phyloP scores from a whole-genome alignment of 2,888 invertebrate genomes.

The Serripes groenlandicus region DNA sequence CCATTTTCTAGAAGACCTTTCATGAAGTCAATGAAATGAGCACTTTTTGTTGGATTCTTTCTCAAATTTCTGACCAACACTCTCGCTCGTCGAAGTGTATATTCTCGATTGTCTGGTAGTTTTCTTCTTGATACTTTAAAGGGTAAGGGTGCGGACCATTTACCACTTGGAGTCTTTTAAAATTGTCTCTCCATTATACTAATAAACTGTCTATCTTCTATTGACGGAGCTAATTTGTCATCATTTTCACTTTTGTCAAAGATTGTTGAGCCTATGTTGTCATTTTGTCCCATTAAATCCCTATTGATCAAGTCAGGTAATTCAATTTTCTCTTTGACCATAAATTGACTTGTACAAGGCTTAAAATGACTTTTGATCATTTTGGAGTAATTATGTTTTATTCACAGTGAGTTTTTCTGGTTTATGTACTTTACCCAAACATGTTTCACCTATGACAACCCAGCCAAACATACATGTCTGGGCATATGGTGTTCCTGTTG shows the following conservation, averaged over 20 bases:
- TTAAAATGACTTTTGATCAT: neutral
- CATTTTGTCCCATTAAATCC: neutral
- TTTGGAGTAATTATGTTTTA: neutral
- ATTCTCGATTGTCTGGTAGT: slow-evolving; percentile 3
- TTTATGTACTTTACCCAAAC: neutral
- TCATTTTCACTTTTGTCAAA: neutral
- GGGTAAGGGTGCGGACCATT: neutral
- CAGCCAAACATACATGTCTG: neutral
- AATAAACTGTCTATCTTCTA: neutral
- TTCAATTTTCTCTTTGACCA: neutral
- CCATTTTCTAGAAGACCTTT: neutral
- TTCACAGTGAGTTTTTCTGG: neutral
- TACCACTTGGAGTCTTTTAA: neutral
- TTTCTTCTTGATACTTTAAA: neutral
- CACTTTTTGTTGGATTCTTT: neutral
- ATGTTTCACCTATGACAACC: neutral
- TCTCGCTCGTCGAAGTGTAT: neutral
- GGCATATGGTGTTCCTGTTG: neutral
- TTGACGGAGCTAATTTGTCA: neutral
- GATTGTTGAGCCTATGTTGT: neutral
- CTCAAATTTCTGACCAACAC: neutral
- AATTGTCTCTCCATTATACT: neutral
- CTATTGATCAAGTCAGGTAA: neutral
- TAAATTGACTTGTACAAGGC: neutral
- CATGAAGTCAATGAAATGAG: neutral